A percentile compares a stretch with the other conserved stretches of the same genome.
phyloP scores from a whole-genome alignment of 2,113 vertebrate genomes.

The Poecilia latipinna region DNA sequence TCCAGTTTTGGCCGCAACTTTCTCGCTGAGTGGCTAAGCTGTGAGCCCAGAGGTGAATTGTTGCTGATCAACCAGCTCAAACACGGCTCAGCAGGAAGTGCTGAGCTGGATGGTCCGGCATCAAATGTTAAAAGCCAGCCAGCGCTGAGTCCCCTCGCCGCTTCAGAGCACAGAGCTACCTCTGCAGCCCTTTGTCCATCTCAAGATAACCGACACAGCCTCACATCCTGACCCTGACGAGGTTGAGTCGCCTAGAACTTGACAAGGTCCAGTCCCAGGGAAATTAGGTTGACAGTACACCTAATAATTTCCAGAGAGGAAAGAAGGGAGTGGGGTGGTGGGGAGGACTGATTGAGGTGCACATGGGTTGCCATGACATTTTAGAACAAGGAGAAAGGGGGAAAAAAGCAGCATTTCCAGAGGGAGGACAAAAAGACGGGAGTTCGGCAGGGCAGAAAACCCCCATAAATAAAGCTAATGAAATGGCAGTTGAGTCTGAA shows the following conservation, averaged over 20 bases:
- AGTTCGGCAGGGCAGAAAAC: constrained; percentile 67
- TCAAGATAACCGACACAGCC: constrained; percentile 34
- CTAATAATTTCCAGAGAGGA: constrained; percentile 42
- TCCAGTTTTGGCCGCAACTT: constrained; percentile 47
- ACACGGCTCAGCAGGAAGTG: constrained; percentile 56
- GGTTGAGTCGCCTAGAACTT: constrained; percentile 7
- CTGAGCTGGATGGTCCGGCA: constrained; percentile 56
- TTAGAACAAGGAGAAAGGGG: constrained; percentile 43
- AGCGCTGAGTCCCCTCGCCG: constrained; percentile 26
- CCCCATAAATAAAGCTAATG: constrained; percentile 84
- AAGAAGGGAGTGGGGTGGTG: neutral
- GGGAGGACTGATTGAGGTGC: constrained; percentile 33
- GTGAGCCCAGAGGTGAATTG: constrained; percentile 63
- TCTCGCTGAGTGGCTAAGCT: constrained; percentile 48
- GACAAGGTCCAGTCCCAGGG: constrained; percentile 10
- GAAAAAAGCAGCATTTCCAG: constrained; percentile 66
- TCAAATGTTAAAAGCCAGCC: constrained; percentile 50
- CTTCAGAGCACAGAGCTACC: constrained; percentile 33
- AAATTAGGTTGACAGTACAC: constrained; percentile 45
- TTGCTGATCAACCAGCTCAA: constrained; percentile 64
- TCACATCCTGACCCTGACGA: constrained; percentile 15
- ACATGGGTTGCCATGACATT: constrained; percentile 65
- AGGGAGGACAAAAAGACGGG: constrained; percentile 62
- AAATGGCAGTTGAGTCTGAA: constrained; percentile 80
- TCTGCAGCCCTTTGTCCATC: constrained; percentile 31